Evolutionary conservation across 2,888 invertebrate species (phyloP).

Genomic region (Cryptosula pallasiana): DNA sequence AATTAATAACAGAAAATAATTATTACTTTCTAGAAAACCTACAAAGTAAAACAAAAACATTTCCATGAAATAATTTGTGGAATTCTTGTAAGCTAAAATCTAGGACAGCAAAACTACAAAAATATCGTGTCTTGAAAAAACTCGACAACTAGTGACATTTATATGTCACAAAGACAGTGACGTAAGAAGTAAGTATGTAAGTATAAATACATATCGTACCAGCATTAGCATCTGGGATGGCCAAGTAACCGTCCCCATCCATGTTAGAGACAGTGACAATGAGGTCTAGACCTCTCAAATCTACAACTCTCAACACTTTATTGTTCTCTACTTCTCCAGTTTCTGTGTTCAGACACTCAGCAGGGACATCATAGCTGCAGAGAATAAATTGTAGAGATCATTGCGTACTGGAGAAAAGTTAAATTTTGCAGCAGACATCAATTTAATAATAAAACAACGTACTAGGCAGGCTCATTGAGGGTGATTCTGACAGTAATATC

Average conservation of each 20-base stretch:
- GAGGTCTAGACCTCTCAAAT: not conserved
- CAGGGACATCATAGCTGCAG: not conserved
- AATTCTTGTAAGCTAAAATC: no score
- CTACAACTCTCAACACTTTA: not conserved
- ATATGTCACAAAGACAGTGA: no score
- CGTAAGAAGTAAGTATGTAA: no score
- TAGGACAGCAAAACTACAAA: no score
- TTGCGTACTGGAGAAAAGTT: not conserved
- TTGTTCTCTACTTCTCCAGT: not conserved
- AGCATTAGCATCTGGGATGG: constrained; percentile 21
- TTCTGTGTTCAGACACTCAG: constrained; percentile 8
- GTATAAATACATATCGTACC: no score
- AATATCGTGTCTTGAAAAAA: no score
- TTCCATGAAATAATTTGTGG: no score
- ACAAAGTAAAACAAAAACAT: no score
- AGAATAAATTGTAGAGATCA: not conserved
- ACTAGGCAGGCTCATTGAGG: constrained; percentile 9
- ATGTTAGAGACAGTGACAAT: not conserved
- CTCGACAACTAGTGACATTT: no score
- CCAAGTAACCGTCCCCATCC: constrained; percentile 8
- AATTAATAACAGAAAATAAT: no score
- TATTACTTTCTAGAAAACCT: no score
- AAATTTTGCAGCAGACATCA: not conserved
- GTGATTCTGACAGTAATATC: not conserved
- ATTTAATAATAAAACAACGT: not conserved